Conservation (phyloP, 2,113 vertebrate genomes). For the Thamnaconus septentrionalis region DNA sequence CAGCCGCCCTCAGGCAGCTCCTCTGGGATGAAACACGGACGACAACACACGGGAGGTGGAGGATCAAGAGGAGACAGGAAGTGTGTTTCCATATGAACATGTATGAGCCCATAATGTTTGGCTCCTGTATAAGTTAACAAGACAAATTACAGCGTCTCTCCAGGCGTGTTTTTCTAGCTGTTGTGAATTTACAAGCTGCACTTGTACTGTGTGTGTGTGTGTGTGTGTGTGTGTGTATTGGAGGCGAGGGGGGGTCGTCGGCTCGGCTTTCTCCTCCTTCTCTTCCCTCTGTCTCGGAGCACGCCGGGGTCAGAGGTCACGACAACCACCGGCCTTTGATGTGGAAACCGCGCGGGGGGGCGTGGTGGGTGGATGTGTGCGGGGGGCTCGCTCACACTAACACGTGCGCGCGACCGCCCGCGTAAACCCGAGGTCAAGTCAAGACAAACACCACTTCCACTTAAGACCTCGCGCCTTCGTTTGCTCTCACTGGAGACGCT, state of each 20-base stretch:
- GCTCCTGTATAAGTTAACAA: conserved; percentile 53
- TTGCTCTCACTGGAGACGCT: conserved; percentile 53
- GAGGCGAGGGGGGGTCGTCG: conserved; percentile 8
- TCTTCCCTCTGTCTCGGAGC: conserved; percentile 63
- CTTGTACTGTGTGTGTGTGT: conserved; percentile 3
- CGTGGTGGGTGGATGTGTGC: too few relatives aligned
- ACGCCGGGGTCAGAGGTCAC: conserved; percentile 68
- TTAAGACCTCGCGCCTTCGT: conserved; percentile 52
- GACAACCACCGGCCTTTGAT: conserved; percentile 68
- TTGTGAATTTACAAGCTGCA: conserved; percentile 46
- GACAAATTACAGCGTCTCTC: conserved; percentile 55
- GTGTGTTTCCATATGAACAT: conserved; percentile 7
- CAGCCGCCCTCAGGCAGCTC: conserved; percentile 9
- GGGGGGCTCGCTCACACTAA: neutral
- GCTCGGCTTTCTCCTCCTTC: conserved; percentile 32
- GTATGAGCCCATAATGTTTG: conserved; percentile 19
- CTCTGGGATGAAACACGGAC: conserved; percentile 3
- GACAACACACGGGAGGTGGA: conserved; percentile 1
- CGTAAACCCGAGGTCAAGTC: conserved; percentile 56
- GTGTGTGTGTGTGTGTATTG: conserved; percentile 2
- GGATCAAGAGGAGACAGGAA: neutral
- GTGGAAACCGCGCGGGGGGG: conserved; percentile 40
- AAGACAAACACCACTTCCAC: conserved; percentile 64
- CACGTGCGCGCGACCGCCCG: neutral
- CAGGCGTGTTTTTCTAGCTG: conserved; percentile 49